Base-by-base conservation (phyloP, 2,113 vertebrate genomes). In the Microtus ochrogaster region DNA sequence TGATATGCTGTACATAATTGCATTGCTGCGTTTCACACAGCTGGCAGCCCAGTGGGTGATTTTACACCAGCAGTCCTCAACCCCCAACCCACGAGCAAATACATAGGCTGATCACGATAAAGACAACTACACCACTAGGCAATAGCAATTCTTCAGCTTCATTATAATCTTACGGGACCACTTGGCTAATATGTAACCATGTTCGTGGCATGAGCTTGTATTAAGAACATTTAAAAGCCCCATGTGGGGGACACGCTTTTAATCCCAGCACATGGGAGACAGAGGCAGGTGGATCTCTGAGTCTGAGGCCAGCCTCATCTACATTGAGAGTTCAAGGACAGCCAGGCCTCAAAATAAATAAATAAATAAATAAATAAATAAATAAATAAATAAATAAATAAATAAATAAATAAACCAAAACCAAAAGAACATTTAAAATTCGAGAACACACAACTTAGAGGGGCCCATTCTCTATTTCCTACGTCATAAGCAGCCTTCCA, bases 401-500 rank as follows among this genome's bases (percentile, higher is more conserved):
- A 58, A 58, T 6, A 58, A 58, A 72, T 13, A 72, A 39, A 72
- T 10, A n/a, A 72, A 72, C 17, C 36, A 44, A 74, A 44, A 74
- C 2, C 39, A 74, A 74, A 74, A 74, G 22, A 74, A 76, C 22
- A 47, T 44, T 76, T 47, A 13, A 13, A 66, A 47, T 39, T 58
- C 17, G 19, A 52, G 49, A 91, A 92, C 70, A 39, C 90, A 9
- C n/a, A 49, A 22, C 76, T 70, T 49, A 74, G 65, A 87, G 92
- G 44, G 93, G 76, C 73, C 39, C n/a, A 22, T 66, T 81, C n/a
- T 41, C 28, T 72, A 17, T 83, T 97, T 90, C 30, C 52, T 92
- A 14, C 28, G 24, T 41, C 66, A 47, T 39, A 63, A 66, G 22
- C 44, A 88, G 13, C 28, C 44, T 92, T 90, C 72, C 26, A 47